Percentiles rank a stretch among this genome's conserved stretches.
Evolutionary conservation across 30 jellyfish, hydroid and myxozoan species (phyloP).

Genomic region (Cassiopea andromeda): DNA sequence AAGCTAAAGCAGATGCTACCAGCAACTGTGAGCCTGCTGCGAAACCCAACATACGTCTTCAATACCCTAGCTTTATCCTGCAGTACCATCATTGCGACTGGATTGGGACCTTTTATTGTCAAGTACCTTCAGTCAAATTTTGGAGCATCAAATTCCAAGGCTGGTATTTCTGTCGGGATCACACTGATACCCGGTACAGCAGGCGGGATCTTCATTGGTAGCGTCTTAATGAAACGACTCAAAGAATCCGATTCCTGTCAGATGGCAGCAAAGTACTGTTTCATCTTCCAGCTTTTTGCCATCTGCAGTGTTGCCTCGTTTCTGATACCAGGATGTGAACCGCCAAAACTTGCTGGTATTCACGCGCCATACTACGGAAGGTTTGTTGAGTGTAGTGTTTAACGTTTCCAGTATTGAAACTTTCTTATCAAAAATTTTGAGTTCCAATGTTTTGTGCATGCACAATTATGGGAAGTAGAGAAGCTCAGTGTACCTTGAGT

Average conservation of each 20-base stretch:
- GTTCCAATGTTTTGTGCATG: too few species aligned
- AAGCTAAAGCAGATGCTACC: constrained; percentile 90
- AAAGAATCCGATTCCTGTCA: constrained; percentile 84
- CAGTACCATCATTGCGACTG: constrained; percentile 91
- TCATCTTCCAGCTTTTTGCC: constrained; percentile 90
- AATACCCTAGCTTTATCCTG: constrained; percentile 94
- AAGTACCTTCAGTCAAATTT: constrained; percentile 95
- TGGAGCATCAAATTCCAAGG: constrained; percentile 93
- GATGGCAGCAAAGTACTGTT: constrained; percentile 94
- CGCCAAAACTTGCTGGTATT: constrained; percentile 91
- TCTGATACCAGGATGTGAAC: constrained; percentile 93
- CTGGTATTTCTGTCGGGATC: constrained; percentile 97
- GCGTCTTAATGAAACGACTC: constrained; percentile 86
- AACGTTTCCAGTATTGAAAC: not conserved
- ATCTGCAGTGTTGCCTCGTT: constrained; percentile 87
- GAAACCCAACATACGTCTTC: constrained; percentile 87
- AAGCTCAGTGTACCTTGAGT: too few species aligned
- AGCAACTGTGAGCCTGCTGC: constrained; percentile 88
- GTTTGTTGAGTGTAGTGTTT: constrained; percentile 12
- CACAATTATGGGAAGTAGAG: too few species aligned
- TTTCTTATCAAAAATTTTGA: too few species aligned
- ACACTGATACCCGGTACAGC: constrained; percentile 98
- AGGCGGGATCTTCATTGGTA: constrained; percentile 95
- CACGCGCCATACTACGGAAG: constrained; percentile 81
- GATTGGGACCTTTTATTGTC: constrained; percentile 97